Percentiles rank a stretch among this genome's conserved stretches.
Conservation (phyloP, 2,888 invertebrate genomes). For the Cataglyphis cursor region DNA sequence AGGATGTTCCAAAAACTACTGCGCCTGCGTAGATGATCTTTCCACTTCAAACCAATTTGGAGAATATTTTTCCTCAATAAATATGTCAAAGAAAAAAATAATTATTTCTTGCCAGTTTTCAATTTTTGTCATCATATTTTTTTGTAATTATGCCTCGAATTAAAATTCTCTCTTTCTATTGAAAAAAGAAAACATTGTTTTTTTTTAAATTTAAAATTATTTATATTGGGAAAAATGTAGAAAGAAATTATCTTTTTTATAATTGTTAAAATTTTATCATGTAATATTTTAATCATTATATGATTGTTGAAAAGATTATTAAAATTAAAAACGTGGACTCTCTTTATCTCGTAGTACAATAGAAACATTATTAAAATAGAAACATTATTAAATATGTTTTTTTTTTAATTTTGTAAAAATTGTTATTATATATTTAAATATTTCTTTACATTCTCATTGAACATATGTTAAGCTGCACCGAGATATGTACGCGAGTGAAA, state of each 20-base stretch:
- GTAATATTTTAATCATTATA: background rate
- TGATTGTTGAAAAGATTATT: background rate
- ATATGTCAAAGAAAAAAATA: background rate
- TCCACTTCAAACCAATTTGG: background rate
- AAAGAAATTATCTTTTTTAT: background rate
- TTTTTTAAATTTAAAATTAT: conserved; percentile 5
- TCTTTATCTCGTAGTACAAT: background rate
- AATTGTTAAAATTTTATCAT: background rate
- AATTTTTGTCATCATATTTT: background rate
- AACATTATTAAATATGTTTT: background rate
- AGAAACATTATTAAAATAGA: background rate
- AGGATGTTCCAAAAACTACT: background rate
- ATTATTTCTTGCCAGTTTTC: background rate
- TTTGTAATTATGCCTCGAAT: background rate
- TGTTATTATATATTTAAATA: background rate
- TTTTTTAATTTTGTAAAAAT: background rate
- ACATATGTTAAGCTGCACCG: background rate
- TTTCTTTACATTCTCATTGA: background rate
- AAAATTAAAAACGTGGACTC: background rate
- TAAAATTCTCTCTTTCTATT: background rate
- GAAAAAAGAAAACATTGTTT: background rate
- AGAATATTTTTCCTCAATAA: background rate
- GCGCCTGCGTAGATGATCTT: background rate
- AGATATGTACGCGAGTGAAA: background rate
- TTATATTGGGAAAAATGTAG: background rate